Conservation (phyloP, 2,888 invertebrate species). For the Cataglyphis albicans region DNA sequence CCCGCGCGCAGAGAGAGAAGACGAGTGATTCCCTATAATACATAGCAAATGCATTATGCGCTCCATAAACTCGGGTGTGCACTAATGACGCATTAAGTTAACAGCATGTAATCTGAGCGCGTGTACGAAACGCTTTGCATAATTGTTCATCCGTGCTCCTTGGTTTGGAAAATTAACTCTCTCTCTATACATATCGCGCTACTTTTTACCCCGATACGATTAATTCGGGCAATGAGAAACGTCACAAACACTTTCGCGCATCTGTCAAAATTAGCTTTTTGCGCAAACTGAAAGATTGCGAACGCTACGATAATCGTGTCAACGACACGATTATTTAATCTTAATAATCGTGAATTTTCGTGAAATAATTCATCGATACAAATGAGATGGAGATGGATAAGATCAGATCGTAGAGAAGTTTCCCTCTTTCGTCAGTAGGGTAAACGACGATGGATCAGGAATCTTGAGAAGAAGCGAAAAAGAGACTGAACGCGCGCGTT, state of each 20-base stretch:
- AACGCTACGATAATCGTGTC: background rate
- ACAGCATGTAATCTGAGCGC: constrained; percentile 31
- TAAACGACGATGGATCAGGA: constrained; percentile 75
- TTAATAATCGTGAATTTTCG: constrained; percentile 31
- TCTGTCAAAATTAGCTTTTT: background rate
- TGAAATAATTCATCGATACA: constrained; percentile 55
- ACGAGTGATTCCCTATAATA: constrained; percentile 47
- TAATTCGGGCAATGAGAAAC: constrained; percentile 11
- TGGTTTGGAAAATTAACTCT: constrained; percentile 47
- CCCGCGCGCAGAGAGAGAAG: constrained; percentile 25
- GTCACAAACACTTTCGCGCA: background rate
- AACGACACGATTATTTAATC: no score
- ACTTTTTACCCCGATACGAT: constrained; percentile 30
- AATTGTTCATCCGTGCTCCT: constrained; percentile 39
- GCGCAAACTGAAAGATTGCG: background rate
- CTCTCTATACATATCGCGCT: constrained; percentile 13
- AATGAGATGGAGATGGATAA: constrained; percentile 63
- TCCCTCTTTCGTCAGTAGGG: constrained; percentile 28
- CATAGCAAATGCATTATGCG: constrained; percentile 43
- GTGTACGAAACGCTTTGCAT: constrained; percentile 42
- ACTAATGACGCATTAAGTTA: constrained; percentile 48
- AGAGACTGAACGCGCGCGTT: constrained; percentile 52
- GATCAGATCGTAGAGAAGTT: constrained; percentile 68
- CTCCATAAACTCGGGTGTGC: constrained; percentile 44
- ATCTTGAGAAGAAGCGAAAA: constrained; percentile 56